Base-by-base conservation (phyloP, 2,113 vertebrate genomes). In the Engystomops pustulosus region DNA sequence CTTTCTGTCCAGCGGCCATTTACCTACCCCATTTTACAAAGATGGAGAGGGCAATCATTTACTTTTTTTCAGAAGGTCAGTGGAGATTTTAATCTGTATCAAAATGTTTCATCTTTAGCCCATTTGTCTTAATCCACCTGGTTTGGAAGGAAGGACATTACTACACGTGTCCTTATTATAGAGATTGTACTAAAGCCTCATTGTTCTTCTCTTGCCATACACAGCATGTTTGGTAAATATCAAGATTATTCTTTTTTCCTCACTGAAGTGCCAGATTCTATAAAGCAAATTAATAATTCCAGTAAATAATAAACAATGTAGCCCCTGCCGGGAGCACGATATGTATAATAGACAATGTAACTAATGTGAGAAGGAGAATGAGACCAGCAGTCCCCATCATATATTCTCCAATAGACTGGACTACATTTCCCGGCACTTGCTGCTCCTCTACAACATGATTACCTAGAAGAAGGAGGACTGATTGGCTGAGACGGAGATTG, bases 71-170 rank as follows among this genome's bases (percentile, higher is more conserved):
- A 45, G 70, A 70, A 79, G 74, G 83, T 85, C 74, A 85, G 18
- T 55, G 32, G 49, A 79, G 65, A 85, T 85, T 85, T 85, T 77
- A 65, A 85, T 85, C 75, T 55, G 34, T 79, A 79, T 85, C 75
- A 79, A 77, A 76, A 62, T 76, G 67, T 69, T 79, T 79, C 45
- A 70, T 78, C 83, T 79, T 36, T 45, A 45, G 75, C 58, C 75
- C 45, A n/a, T 58, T 65, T 70, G 49, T 32, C 49, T 45, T 79
- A 70, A 79, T 85, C 65, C 47, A 53, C 74, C 75, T 85, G 38
- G 45, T 79, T 75, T 70, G 76, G 38, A 79, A 75, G 25, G 70
- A 79, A 70, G 74, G 62, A 79, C 36, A 60, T 53, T 32, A 68
- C 20, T 34, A 18, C 5, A 49, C 45, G 8, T 76, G 58, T 67